phyloP scores from a whole-genome alignment of 2,888 invertebrate species.

The Tyria jacobaeae region DNA sequence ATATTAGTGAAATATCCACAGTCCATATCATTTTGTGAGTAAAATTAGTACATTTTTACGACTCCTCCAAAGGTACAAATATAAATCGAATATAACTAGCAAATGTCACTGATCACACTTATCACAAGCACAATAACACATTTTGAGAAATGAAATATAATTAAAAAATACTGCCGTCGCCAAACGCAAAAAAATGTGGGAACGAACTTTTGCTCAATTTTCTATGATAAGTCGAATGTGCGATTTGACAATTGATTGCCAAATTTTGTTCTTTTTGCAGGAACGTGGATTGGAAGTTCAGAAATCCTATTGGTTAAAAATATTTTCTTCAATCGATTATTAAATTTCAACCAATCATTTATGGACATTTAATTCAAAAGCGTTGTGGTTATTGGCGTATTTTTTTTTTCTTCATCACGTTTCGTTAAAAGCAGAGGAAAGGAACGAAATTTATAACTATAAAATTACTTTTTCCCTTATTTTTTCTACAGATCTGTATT shows the following conservation, averaged over 20 bases:
- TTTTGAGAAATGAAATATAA: conserved; percentile 52
- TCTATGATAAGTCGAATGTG: conserved; percentile 60
- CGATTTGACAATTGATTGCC: conserved; percentile 58
- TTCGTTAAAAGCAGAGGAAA: conserved; percentile 46
- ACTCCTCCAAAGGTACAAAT: conserved; percentile 56
- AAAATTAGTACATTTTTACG: conserved; percentile 76
- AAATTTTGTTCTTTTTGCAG: conserved; percentile 47
- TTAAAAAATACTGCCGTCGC: conserved; percentile 51
- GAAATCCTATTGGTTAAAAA: conserved; percentile 57
- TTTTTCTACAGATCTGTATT: no score
- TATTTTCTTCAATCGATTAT: conserved; percentile 45
- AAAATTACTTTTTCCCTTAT: no score
- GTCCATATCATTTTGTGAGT: conserved; percentile 83
- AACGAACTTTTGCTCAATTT: conserved; percentile 60
- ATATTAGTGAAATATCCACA: conserved; percentile 79
- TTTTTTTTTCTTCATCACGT: conserved; percentile 33
- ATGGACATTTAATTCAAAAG: conserved; percentile 70
- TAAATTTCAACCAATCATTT: conserved; percentile 61
- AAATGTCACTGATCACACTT: conserved; percentile 47
- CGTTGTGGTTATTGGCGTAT: conserved; percentile 59
- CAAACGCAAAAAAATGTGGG: conserved; percentile 55
- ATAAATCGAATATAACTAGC: conserved; percentile 36
- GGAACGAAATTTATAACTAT: not conserved
- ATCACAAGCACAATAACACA: conserved; percentile 59
- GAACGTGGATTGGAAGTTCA: not conserved